phyloP scores from a whole-genome alignment of 2,113 vertebrate species.

The Sminthopsis crassicaudata region DNA sequence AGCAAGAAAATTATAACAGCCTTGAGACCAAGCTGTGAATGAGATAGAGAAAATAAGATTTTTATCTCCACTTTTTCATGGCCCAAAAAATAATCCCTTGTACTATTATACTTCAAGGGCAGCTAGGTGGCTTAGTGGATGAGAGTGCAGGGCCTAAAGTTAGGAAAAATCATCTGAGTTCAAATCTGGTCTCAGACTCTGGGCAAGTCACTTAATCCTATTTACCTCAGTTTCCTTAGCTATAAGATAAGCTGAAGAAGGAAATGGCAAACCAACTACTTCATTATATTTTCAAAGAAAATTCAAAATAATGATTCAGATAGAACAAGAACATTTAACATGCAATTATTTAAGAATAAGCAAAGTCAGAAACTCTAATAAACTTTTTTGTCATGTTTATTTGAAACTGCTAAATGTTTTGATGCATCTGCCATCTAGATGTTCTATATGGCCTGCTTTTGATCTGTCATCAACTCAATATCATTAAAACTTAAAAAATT shows the following conservation, averaged over 20 bases:
- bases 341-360: neutral
- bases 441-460: no score
- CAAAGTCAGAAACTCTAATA: no score
- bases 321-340: neutral
- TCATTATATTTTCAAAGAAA: neutral
- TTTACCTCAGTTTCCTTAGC: neutral
- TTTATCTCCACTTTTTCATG: neutral
- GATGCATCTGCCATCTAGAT: no score
- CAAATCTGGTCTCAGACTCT: neutral
- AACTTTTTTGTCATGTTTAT: no score
- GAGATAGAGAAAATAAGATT: neutral
- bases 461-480: neutral
- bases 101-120: neutral
- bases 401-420: no score
- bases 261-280: neutral
- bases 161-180: neutral
- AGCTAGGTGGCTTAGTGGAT: neutral
- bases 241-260: neutral
- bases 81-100: neutral
- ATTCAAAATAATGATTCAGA: no score
- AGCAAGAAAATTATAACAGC: conserved; percentile 18
- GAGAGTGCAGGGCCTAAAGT: neutral
- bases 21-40: neutral
- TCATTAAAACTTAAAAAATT: neutral
- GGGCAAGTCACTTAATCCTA: neutral